Evolutionary conservation across 2,797 vertebrate genomes (phyloP), one percentile per base, ranked within the genome.

Genomic region (Lepidocolaptes lacrymiger): DNA sequence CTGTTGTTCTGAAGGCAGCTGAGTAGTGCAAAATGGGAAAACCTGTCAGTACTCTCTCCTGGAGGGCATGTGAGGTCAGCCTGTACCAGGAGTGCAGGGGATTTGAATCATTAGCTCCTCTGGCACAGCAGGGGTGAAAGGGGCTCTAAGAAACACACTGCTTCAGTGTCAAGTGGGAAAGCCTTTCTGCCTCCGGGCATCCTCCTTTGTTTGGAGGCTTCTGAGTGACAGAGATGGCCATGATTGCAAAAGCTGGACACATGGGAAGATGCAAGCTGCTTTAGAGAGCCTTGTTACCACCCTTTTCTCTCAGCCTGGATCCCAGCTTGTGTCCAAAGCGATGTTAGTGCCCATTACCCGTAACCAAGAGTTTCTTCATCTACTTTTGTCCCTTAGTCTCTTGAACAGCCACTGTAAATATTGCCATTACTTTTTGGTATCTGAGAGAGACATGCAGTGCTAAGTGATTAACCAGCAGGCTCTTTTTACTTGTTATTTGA

Each of bases 91-190:
- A 71, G 83, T 85, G 82, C 62, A 30, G 55, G 68, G 75, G 76
- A 91, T 96, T 95, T 90, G 85, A 64, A 56, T 95, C 72, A 73
- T 96, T 95, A 91, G 82, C 71, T 89, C 30, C 78, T 44, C 12
- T 72, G 89, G 69, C 75, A 74, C 67, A 90, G 80, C 89, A 91
- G 83, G 91, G 44, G 77, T 90, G 83, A 82, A 89, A 88, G 88
- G 83, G 72, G 34, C 54, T 95, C 67, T 89, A 89, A 77, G 85
- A 90, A 94, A 77, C 63, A 88, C 36, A 14, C 46, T 67, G 58
- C 36, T 83, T 84, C 80, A 51, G 51, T 92, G 69, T 90, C 72
- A 91, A 75, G 74, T 94, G 78, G 52, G 74, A 93, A 88, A 94
- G 73, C 56, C 68, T 94, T 93, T 87, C 63, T 91, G 89, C 94